Conservation (phyloP, 2,113 vertebrate genomes). For the Oreochromis aureus region DNA sequence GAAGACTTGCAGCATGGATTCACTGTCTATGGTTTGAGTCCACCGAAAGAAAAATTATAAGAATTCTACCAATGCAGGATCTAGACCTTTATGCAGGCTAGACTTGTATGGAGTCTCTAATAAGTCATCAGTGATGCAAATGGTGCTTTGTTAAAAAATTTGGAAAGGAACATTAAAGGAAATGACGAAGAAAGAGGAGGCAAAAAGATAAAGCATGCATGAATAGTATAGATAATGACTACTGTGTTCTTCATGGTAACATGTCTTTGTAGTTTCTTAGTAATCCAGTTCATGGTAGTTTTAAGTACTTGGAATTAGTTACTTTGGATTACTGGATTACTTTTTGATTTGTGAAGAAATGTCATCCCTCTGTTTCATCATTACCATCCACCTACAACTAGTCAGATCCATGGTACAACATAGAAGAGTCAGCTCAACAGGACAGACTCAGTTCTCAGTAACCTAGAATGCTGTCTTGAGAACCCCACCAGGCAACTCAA, state of each 20-base stretch:
- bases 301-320: not conserved
- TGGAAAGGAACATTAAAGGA: not conserved
- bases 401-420: not conserved
- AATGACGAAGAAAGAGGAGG: rapidly evolving
- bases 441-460: not conserved
- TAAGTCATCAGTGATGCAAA: not conserved
- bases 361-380: not conserved
- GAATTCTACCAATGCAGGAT: too few relatives aligned
- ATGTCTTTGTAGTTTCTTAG: not conserved
- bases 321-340: rapidly evolving
- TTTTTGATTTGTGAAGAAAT: not conserved
- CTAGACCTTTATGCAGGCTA: too few relatives aligned
- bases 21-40: not conserved
- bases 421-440: not conserved
- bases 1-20: not conserved
- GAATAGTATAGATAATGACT: not conserved
- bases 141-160: not conserved
- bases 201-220: rapidly evolving
- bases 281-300: not conserved
- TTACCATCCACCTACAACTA: not conserved
- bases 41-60: too few relatives aligned
- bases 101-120: not conserved
- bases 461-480: not conserved
- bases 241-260: rapidly evolving
- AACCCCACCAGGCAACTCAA: not conserved